Conservation (phyloP, 2,797 vertebrate species). For the Thalassophryne amazonica region DNA sequence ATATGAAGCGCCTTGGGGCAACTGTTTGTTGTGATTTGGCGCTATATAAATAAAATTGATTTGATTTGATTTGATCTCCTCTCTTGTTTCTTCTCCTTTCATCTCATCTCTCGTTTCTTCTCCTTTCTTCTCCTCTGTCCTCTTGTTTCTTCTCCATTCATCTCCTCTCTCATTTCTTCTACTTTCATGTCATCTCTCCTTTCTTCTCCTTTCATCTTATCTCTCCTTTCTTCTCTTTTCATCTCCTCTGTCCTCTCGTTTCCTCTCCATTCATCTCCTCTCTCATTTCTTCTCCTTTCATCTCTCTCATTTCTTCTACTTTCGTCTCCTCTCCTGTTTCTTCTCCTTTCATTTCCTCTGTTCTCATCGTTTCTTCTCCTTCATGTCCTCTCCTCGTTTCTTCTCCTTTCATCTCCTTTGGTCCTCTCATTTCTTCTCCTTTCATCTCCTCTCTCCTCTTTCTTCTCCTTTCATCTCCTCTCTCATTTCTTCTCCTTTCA, state of each 20-base stretch:
- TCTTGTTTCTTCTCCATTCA: not conserved
- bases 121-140: not conserved
- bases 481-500: not conserved
- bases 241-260: not conserved
- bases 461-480: not conserved
- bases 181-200: too few relatives aligned
- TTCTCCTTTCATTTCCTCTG: not conserved
- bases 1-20: too few relatives aligned
- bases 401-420: not conserved
- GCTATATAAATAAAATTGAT: too few relatives aligned
- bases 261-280: not conserved
- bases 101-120: not conserved
- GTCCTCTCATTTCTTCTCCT: not conserved
- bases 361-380: not conserved
- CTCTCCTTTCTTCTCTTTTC: not conserved
- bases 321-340: not conserved
- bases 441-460: not conserved
- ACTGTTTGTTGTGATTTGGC: too few relatives aligned
- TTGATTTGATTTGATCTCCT: not conserved
- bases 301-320: not conserved
- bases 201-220: not conserved
- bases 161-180: not conserved
- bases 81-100: not conserved
- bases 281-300: not conserved
- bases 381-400: not conserved